Percentiles rank a stretch among this genome's conserved stretches.
These are phyloP conservation scores for Gymnocheta viridis DNA, from an alignment of 2,888 invertebrate species.

Conservation along the genomic window DNA sequence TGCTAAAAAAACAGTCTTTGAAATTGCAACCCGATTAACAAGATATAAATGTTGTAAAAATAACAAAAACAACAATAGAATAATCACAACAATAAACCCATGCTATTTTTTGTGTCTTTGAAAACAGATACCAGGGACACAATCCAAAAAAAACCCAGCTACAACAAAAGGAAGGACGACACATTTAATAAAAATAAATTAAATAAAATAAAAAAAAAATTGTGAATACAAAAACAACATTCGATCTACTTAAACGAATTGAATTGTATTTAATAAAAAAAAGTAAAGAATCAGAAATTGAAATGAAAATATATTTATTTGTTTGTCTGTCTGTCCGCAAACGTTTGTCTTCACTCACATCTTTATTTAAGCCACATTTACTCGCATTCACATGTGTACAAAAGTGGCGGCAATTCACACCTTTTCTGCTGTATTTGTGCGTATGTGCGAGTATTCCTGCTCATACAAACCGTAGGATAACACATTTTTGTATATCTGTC, in stretches of 20 bases:
- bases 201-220: not conserved
- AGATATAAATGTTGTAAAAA: slow-evolving; percentile 46
- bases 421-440: slow-evolving; percentile 64
- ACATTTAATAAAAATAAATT: slow-evolving; percentile 24
- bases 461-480: slow-evolving; percentile 54
- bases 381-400: not conserved
- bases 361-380: slow-evolving; percentile 67
- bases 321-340: not conserved
- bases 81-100: slow-evolving; percentile 49
- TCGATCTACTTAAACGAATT: slow-evolving; percentile 57
- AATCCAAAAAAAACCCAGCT: slow-evolving; percentile 28
- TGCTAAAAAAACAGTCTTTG: slow-evolving; percentile 25
- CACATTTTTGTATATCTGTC: slow-evolving; percentile 43
- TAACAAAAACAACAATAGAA: slow-evolving; percentile 1
- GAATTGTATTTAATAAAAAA: slow-evolving; percentile 34
- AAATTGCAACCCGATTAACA: slow-evolving; percentile 57
- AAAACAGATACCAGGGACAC: slow-evolving; percentile 44
- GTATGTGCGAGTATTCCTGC: slow-evolving; percentile 7
- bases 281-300: slow-evolving; percentile 11
- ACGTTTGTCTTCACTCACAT: slow-evolving; percentile 63
- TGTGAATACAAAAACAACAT: slow-evolving; percentile 22
- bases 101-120: slow-evolving; percentile 28
- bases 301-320: slow-evolving; percentile 40
- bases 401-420: slow-evolving; percentile 73
- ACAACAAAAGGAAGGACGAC: slow-evolving; percentile 50